Evolutionary conservation across 1,140 invertebrate genomes (phyloP).

Genomic region (Drosophila cardini): DNA sequence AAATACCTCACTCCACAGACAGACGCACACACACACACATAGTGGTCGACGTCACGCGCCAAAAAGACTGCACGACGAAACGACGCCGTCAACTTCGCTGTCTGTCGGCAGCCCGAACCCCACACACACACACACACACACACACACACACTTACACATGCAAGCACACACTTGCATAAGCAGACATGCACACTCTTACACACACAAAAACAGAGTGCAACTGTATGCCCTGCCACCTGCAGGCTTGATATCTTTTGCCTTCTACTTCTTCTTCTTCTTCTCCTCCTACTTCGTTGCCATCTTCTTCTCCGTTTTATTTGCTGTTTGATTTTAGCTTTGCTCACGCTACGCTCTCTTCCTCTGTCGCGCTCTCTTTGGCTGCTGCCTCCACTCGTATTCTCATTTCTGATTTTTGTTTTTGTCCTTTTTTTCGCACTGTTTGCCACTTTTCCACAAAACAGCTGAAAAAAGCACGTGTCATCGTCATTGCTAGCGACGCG

Average conservation of each 20-base stretch:
- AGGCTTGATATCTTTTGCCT: slow-evolving; percentile 50
- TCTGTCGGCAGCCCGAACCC: slow-evolving; percentile 45
- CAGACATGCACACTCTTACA: slow-evolving; percentile 5
- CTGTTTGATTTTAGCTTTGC: slow-evolving; percentile 44
- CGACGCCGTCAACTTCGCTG: slow-evolving; percentile 51
- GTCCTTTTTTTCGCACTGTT: slow-evolving; percentile 78
- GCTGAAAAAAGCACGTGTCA: slow-evolving; percentile 84
- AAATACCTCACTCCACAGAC: slow-evolving; percentile 30
- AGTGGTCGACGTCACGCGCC: slow-evolving; percentile 75
- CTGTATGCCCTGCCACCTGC: slow-evolving; percentile 60
- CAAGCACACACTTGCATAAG: slow-evolving; percentile 12
- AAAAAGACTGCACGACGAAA: slow-evolving; percentile 67
- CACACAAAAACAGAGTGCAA: slow-evolving; percentile 31
- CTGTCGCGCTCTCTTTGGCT: slow-evolving; percentile 13
- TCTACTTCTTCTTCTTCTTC: slow-evolving; percentile 14
- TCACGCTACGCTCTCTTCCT: slow-evolving; percentile 4
- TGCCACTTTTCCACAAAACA: slow-evolving; percentile 77
- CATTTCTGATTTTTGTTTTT: slow-evolving; percentile 79
- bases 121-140: slow-evolving; percentile 23
- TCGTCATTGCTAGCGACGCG: slow-evolving; percentile 53
- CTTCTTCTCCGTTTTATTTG: slow-evolving; percentile 34
- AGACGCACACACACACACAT: slow-evolving; percentile 15
- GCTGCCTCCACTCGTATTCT: slow-evolving; percentile 26
- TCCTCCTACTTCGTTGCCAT: not conserved
- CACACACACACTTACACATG: slow-evolving; percentile 15